These are phyloP conservation scores for Cryptocephalus primarius DNA, from an alignment of 2,888 invertebrate species.

Conservation along the genomic window DNA sequence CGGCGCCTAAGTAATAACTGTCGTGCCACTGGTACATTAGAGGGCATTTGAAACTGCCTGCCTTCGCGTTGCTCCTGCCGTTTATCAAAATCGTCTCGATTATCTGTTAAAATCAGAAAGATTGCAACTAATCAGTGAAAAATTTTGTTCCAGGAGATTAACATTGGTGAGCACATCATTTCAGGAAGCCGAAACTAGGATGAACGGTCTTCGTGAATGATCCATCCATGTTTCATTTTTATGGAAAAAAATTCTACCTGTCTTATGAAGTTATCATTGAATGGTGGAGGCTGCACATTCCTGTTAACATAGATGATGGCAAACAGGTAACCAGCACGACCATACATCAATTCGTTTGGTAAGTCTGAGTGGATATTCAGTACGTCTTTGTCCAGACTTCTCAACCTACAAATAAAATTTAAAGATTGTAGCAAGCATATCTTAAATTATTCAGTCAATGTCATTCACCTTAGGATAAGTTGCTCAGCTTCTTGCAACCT, in stretches of 20 bases:
- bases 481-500: constrained; percentile 41
- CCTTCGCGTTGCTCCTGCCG: constrained; percentile 49
- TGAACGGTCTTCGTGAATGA: too few relatives aligned
- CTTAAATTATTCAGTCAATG: too few relatives aligned
- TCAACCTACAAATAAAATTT: constrained; percentile 14
- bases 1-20: constrained; percentile 77
- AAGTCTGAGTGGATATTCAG: constrained; percentile 41
- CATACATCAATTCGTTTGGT: constrained; percentile 79
- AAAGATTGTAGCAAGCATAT: background rate
- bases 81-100: constrained; percentile 48
- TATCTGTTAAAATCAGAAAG: constrained; percentile 40
- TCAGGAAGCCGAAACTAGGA: too few relatives aligned
- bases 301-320: constrained; percentile 64
- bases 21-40: constrained; percentile 83
- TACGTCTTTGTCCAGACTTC: constrained; percentile 42
- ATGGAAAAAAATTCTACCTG: constrained; percentile 37
- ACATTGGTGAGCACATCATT: too few relatives aligned
- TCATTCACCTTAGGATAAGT: constrained; percentile 32
- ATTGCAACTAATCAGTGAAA: constrained; percentile 10
- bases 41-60: constrained; percentile 47
- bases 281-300: constrained; percentile 46
- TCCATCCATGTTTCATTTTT: too few relatives aligned
- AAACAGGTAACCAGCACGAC: constrained; percentile 73
- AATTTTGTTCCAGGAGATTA: background rate
- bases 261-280: constrained; percentile 48